A percentile compares a stretch with the other conserved stretches of the same genome.
phyloP scores from a whole-genome alignment of 2,888 invertebrate species.

The Hemithea aestivaria region DNA sequence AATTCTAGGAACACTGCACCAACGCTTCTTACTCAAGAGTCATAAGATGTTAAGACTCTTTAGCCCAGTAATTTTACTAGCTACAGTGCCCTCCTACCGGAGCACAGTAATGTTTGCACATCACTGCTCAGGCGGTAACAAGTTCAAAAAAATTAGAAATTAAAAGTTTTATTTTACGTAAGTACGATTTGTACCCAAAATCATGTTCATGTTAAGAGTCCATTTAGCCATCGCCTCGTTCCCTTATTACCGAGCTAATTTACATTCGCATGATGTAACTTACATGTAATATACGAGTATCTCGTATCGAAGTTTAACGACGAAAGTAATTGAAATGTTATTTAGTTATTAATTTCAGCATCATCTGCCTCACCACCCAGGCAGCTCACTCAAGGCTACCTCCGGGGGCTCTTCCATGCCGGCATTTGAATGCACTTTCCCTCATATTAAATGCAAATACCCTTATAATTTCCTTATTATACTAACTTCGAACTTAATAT shows the following conservation, averaged over 20 bases:
- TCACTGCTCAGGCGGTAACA: no score
- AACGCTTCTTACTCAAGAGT: no score
- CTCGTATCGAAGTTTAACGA: conserved; percentile 48
- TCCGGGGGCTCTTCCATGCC: conserved; percentile 18
- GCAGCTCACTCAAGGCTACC: conserved; percentile 17
- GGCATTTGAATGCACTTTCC: conserved; percentile 18
- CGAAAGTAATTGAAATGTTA: conserved; percentile 54
- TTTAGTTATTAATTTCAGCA: conserved; percentile 48
- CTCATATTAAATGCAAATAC: conserved; percentile 24
- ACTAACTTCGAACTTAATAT: conserved; percentile 33
- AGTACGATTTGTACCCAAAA: no score
- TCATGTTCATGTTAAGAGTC: no score
- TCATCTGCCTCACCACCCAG: conserved; percentile 62
- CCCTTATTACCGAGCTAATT: conserved; percentile 33
- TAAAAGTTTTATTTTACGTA: no score
- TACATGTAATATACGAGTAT: conserved; percentile 42
- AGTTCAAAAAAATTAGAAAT: no score
- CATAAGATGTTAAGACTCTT: no score
- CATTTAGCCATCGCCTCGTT: no score
- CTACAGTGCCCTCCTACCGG: no score
- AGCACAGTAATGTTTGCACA: no score
- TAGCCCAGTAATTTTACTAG: no score
- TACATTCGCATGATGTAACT: conserved; percentile 50
- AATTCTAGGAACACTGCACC: no score
- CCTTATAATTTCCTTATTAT: conserved; percentile 42